Percentiles rank a stretch among this genome's conserved stretches.
Evolutionary conservation across 2,113 vertebrate genomes (phyloP).

Genomic region (Bubo scandiacus): DNA sequence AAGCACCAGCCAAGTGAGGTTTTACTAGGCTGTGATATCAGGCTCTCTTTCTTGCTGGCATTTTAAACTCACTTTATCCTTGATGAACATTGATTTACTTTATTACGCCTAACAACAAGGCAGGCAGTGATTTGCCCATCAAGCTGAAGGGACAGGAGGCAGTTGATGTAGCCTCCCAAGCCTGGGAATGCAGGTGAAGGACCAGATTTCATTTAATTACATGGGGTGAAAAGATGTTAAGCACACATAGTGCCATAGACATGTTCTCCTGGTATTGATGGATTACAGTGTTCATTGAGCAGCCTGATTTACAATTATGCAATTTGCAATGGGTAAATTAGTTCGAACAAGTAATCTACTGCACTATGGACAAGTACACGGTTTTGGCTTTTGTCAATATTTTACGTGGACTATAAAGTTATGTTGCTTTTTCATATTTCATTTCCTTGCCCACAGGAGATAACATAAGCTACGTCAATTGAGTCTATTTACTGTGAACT

Average conservation of each 20-base stretch:
- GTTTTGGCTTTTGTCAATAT: neutral
- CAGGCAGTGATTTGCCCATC: neutral
- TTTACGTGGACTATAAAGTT: neutral
- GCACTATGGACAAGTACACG: neutral
- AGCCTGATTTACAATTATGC: neutral
- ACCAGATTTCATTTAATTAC: neutral
- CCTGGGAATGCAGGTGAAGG: neutral
- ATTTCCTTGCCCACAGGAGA: neutral
- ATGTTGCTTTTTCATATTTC: neutral
- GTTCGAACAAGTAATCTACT: neutral
- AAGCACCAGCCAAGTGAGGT: fast-evolving
- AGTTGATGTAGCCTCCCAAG: neutral
- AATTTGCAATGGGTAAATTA: neutral
- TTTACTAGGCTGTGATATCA: neutral
- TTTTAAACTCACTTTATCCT: neutral
- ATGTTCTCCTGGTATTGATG: neutral
- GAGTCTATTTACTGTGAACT: neutral
- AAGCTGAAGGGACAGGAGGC: neutral
- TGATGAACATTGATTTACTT: neutral
- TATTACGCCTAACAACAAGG: neutral
- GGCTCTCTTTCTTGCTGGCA: neutral
- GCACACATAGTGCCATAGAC: fast-evolving
- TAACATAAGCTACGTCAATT: neutral
- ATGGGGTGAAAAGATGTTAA: neutral
- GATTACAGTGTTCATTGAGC: neutral